Evolutionary conservation across 2,888 invertebrate species (phyloP), one percentile per base, ranked within the genome.

Genomic region (Polydesmus complanatus): DNA sequence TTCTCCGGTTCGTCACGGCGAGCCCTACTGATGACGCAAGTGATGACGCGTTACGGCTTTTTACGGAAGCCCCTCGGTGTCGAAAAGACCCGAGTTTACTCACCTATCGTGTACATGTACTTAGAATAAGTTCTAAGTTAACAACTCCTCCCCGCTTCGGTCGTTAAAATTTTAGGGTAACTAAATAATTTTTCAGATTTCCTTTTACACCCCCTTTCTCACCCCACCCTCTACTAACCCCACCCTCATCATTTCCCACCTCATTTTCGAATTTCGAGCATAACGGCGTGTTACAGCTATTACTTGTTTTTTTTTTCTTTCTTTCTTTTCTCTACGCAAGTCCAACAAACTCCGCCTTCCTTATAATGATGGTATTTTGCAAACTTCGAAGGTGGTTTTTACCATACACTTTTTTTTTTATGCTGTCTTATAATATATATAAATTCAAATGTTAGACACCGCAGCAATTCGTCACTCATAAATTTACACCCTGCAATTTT

Each of bases 21-120:
- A n/a, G n/a, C n/a, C n/a, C n/a, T n/a, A n/a, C n/a, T n/a, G n/a
- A n/a, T n/a, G n/a, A n/a, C n/a, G n/a, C n/a, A n/a, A n/a, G n/a
- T n/a, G n/a, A n/a, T n/a, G n/a, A n/a, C n/a, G n/a, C n/a, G n/a
- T n/a, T n/a, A n/a, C n/a, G n/a, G n/a, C n/a, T n/a, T n/a, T 54
- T 54, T 54, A 27, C 54, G 25, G 26, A 54, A 27, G 27, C 54
- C 54, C 27, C 54, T 54, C 54, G 37, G 5, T 37, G 14, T 37
- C 14, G 37, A 37, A 37, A 37, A 5, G 14, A 14, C 14, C 14
- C 37, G 5, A 5, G 37, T 37, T 37, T 37, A 5, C 37, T 37
- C 37, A 37, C 37, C 37, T 37, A 14, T 37, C 5, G 14, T 5
- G 5, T 37, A 37, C 37, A 37, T 5, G 5, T 37, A 37, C 37